A percentile compares a stretch with the other conserved stretches of the same genome.
Conservation (phyloP, 2,888 invertebrate species). For the Xanthia icteritia region DNA sequence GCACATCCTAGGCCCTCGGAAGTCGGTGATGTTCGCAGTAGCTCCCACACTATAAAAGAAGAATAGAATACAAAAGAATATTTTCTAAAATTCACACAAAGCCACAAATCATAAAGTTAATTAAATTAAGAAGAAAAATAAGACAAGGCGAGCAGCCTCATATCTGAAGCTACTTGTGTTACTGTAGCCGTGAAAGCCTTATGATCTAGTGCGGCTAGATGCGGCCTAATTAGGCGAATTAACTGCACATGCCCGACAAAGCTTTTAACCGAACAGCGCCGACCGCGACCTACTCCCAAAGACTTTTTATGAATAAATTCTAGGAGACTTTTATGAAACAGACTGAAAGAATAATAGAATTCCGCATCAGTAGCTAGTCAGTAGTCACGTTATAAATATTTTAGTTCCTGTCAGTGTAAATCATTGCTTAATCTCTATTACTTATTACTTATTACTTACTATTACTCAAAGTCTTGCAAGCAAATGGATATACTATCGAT, state of each 20-base stretch:
- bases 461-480: not conserved
- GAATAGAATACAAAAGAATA: not conserved
- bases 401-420: not conserved
- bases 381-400: not conserved
- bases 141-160: not conserved
- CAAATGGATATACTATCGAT: not conserved
- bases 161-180: not conserved
- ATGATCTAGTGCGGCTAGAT: constrained; percentile 34
- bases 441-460: no score
- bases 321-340: constrained; percentile 13
- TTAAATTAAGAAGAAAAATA: not conserved
- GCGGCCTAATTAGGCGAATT: constrained; percentile 51
- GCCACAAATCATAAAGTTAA: not conserved
- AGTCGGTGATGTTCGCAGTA: not conserved
- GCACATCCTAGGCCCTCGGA: not conserved
- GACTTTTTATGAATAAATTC: constrained; percentile 18
- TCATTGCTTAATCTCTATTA: not conserved
- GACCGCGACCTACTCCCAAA: constrained; percentile 16
- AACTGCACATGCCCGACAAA: constrained; percentile 54
- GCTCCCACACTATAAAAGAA: not conserved
- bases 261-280: constrained; percentile 40
- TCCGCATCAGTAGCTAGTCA: not conserved
- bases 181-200: constrained; percentile 32
- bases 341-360: not conserved
- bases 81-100: not conserved